Evolutionary conservation across 2,888 invertebrate species (phyloP), one percentile per base, ranked within the genome.

Genomic region (Druceiella hillmani): DNA sequence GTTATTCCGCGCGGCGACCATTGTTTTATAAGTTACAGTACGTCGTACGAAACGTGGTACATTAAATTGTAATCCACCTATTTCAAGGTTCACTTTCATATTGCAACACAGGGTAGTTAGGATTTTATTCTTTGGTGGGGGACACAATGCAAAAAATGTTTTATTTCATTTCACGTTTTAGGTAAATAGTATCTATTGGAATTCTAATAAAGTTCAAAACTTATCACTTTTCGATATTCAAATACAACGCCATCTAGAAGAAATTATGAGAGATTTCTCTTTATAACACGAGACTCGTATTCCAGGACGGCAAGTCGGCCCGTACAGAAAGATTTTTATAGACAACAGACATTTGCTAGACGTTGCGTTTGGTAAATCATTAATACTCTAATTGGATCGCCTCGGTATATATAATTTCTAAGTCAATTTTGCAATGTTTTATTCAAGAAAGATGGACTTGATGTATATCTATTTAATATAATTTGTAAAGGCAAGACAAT

Each of bases 91-190:
- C 24, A 28, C 33, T 26, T 38, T 28, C 22, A 38, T 33, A 38
- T 29, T 24, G 33, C 29, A 33, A 33, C 38, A 33, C 33, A 38
- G 24, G 38, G 33, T 33, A 38, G 33, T 38, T 38, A 33, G 9
- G 33, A 28, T 33, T 33, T 38, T 33, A 17, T 33, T 38, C 12
- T 33, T 38, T 33, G 28, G 33, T 33, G 33, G 33, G 28, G 38
- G 24, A 33, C n/a, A n/a, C n/a, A n/a, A n/a, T n/a, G n/a, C 28
- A 38, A 38, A 20, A 13, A 2, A 7, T 33, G 33, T 17, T 26
- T 11, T 26, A 16, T 26, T 14, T 26, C 17, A 16, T 16, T 25
- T 27, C 26, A 26, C 14, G 17, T 15, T 32, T 20, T 17, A 32
- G n/a, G 15, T 4, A 11, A 14, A 32, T 10, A 11, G 22, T n/a